A percentile compares a stretch with the other conserved stretches of the same genome.
phyloP scores from a whole-genome alignment of 2,888 invertebrate genomes.

The Belgica antarctica region DNA sequence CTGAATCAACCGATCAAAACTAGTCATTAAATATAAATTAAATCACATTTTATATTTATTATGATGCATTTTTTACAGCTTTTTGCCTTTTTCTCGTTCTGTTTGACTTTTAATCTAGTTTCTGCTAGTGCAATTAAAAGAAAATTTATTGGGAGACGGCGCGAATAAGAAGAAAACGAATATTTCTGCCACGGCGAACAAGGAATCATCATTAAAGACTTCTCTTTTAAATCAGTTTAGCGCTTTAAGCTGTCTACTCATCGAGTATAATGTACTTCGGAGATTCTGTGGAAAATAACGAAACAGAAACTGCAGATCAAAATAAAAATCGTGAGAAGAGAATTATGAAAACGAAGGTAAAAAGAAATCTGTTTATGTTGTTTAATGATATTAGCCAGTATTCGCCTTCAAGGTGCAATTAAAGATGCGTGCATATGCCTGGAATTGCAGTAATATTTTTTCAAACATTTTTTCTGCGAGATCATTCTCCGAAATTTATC shows the following conservation, averaged over 20 bases:
- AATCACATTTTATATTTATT: slow-evolving; percentile 24
- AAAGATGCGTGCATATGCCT: background rate
- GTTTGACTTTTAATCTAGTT: background rate
- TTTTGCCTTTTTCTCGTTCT: background rate
- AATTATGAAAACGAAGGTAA: slow-evolving; percentile 20
- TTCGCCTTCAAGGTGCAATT: background rate
- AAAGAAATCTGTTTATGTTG: no score
- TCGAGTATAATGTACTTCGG: slow-evolving; percentile 24
- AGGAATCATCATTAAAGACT: slow-evolving; percentile 29
- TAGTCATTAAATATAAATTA: slow-evolving; percentile 38
- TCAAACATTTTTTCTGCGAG: background rate
- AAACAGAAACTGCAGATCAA: slow-evolving; percentile 6
- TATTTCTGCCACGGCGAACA: background rate
- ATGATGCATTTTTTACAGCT: slow-evolving; percentile 3
- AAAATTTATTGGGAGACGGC: slow-evolving; percentile 25
- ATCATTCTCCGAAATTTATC: background rate
- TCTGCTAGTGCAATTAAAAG: slow-evolving; percentile 13
- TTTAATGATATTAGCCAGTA: background rate
- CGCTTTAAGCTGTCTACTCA: slow-evolving; percentile 36
- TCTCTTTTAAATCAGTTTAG: slow-evolving; percentile 28
- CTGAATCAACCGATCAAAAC: background rate
- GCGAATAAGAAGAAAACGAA: background rate
- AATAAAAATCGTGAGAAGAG: slow-evolving; percentile 34
- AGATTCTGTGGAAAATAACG: background rate
- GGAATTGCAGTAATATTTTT: background rate